phyloP scores from a whole-genome alignment of 2,888 invertebrate genomes.

The Acronicta alni region DNA sequence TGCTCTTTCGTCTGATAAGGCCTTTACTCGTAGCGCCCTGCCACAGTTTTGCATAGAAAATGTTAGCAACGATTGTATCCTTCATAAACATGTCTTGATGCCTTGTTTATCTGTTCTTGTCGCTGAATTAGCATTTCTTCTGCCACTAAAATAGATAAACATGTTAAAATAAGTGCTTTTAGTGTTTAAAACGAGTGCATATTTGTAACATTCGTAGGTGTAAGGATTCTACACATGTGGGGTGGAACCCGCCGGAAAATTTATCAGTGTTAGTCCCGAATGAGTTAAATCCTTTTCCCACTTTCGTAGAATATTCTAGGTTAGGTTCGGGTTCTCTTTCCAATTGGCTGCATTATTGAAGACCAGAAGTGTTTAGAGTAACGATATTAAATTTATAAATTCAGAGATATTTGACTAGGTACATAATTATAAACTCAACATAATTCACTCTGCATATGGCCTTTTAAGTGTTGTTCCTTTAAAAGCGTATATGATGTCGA shows the following conservation, averaged over 20 bases:
- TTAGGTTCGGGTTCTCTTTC: no score
- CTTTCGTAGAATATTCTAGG: no score
- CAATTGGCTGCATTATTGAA: no score
- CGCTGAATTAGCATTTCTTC: conserved; percentile 48
- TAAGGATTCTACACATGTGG: conserved; percentile 5
- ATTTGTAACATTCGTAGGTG: conserved; percentile 20
- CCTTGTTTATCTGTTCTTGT: conserved; percentile 37
- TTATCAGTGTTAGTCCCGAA: no score
- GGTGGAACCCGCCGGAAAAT: neutral
- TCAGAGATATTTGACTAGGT: no score
- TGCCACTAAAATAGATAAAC: conserved; percentile 46
- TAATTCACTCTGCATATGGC: no score
- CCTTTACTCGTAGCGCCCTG: conserved; percentile 6
- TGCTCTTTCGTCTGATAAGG: neutral
- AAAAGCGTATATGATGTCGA: no score
- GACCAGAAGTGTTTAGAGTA: no score
- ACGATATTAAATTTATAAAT: no score
- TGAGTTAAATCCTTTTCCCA: no score
- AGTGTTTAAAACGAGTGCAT: conserved; percentile 20
- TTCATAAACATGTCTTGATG: conserved; percentile 41
- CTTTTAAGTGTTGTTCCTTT: no score
- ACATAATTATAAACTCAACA: no score
- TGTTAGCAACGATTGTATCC: conserved; percentile 17
- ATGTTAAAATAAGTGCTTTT: conserved; percentile 44
- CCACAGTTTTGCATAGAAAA: conserved; percentile 35